Base-by-base conservation (phyloP, 2,888 invertebrate species). In the Spilosoma lubricipeda region DNA sequence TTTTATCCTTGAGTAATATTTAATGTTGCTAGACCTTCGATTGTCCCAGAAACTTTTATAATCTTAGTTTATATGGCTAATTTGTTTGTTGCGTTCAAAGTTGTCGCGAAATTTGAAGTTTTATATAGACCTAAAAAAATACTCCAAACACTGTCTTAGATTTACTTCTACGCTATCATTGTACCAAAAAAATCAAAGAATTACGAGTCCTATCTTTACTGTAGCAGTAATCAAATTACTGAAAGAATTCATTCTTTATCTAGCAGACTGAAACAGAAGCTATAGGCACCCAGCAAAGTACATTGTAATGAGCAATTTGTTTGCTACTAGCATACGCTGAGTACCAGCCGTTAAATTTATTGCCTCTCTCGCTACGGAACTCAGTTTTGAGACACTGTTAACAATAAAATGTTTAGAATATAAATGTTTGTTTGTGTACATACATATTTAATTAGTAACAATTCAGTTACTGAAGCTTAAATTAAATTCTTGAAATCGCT, bases 301-400 rank as follows among this genome's bases (percentile, higher is more conserved):
- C 63, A 64, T 63, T 68, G 63, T 72, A 27, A 67, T 36, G 11
- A 67, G 72, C 36, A 63, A 72, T 72, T 67, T 59, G 11, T 67
- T 59, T 56, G 42, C 42, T 2, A 67, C 42, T 42, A 27, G 4
- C 33, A 20, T 13, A 42, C 42, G 48, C 27, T 8, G 18, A 42
- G 67, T 42, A 20, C 42, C n/a, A 67, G 30, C 45, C 67, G 33
- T 42, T n/a, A 27, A 67, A 72, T 67, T 72, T 72, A 72, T 72
- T 33, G 36, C 68, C 33, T 73, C 27, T 64, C 48, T 69, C 33
- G 45, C 39, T 52, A 33, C 42, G 23, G n/a, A 59, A 67, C 27
- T 67, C 36, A 45, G 64, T 63, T 72, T 73, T 20, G 68, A 48
- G 66, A 67, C n/a, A 56, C n/a, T 59, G 30, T 67, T 30, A 30